Evolutionary conservation across 2,888 invertebrate species (phyloP).

Genomic region (Melieria picta): DNA sequence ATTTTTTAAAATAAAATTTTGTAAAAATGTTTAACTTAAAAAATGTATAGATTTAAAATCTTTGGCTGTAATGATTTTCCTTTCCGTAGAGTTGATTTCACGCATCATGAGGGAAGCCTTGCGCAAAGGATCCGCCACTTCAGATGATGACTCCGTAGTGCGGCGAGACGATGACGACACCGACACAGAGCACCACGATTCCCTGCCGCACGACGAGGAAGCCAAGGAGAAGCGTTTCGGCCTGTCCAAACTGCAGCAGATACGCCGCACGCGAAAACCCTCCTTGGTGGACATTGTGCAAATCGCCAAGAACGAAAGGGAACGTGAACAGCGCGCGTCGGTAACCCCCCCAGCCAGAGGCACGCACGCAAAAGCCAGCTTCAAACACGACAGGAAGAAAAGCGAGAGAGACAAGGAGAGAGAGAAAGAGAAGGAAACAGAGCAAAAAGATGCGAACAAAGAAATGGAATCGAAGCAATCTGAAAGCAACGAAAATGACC

Average conservation of each 20-base stretch:
- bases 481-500: constrained; percentile 54
- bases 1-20: neutral
- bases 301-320: constrained; percentile 58
- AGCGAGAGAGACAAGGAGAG: constrained; percentile 41
- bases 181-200: constrained; percentile 78
- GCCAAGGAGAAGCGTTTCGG: constrained; percentile 55
- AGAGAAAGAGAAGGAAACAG: constrained; percentile 42
- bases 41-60: neutral
- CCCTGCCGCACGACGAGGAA: constrained; percentile 72
- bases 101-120: constrained; percentile 66
- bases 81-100: constrained; percentile 58
- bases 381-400: constrained; percentile 53
- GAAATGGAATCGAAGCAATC: constrained; percentile 30
- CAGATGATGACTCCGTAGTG: constrained; percentile 67
- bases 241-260: constrained; percentile 56
- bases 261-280: constrained; percentile 59
- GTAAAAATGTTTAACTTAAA: too few relatives aligned
- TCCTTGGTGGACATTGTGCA: constrained; percentile 64
- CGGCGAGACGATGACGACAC: constrained; percentile 70
- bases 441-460: constrained; percentile 34
- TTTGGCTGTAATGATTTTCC: neutral
- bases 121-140: constrained; percentile 70
- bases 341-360: constrained; percentile 47
- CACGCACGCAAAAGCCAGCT: constrained; percentile 56
- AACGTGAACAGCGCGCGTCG: constrained; percentile 47